Conservation (phyloP, 2,888 invertebrate genomes). For the Lithophane leautieri region DNA sequence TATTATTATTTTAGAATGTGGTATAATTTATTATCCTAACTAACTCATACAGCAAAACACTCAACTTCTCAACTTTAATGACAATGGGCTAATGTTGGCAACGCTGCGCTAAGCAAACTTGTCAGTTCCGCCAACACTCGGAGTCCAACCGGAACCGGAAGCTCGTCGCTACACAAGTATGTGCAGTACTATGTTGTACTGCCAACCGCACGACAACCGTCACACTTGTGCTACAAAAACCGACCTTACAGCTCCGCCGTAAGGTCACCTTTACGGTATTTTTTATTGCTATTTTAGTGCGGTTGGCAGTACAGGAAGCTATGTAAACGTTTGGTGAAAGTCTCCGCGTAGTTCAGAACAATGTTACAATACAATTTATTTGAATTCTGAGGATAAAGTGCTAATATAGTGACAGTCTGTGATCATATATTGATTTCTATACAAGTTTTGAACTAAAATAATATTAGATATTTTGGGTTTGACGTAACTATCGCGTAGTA, state of each 20-base stretch:
- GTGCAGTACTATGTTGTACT: constrained; percentile 32
- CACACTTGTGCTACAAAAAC: not conserved
- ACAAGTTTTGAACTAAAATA: constrained; percentile 6
- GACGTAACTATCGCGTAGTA: not conserved
- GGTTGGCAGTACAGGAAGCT: constrained; percentile 45
- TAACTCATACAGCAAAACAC: constrained; percentile 40
- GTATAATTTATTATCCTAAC: constrained; percentile 37
- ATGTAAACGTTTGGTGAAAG: constrained; percentile 65
- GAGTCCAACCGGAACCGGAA: constrained; percentile 73
- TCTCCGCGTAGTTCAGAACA: constrained; percentile 50
- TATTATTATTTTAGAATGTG: not conserved
- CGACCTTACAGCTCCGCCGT: not conserved
- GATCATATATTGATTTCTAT: not conserved
- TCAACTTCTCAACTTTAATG: constrained; percentile 56
- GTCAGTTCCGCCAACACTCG: constrained; percentile 72
- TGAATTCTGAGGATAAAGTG: constrained; percentile 14
- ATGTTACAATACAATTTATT: constrained; percentile 48
- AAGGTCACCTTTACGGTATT: not conserved
- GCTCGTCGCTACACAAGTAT: constrained; percentile 65
- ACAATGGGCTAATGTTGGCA: constrained; percentile 73
- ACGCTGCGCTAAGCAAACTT: constrained; percentile 73
- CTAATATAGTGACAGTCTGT: not conserved
- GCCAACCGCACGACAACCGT: constrained; percentile 5
- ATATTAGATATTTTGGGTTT: not conserved
- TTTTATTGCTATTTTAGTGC: too few relatives aligned